Percentiles rank a stretch among this genome's conserved stretches.
These are phyloP conservation scores for Parnassius smintheus DNA, from an alignment of 2,888 invertebrate species.

Conservation along the genomic window DNA sequence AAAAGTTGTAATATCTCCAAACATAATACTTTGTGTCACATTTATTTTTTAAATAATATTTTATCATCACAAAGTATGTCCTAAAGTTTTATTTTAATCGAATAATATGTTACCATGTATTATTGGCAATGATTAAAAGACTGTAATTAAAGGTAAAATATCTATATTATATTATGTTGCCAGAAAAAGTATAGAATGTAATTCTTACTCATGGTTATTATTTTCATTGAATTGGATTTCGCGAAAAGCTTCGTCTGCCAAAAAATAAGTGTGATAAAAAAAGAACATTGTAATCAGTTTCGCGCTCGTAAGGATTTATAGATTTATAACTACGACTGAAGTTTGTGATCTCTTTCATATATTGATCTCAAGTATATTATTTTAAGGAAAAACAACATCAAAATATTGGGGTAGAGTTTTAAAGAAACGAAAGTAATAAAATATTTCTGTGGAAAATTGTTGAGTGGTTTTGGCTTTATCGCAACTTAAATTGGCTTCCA, in stretches of 20 bases:
- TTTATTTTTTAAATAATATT: conserved; percentile 24
- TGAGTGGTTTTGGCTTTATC: conserved; percentile 5
- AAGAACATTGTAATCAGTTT: conserved; percentile 23
- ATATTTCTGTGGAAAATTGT: background rate
- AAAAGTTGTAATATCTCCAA: conserved; percentile 1
- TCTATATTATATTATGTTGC: conserved; percentile 9
- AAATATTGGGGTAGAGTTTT: conserved; percentile 8
- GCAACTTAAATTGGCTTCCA: conserved; percentile 13
- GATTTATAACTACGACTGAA: conserved; percentile 56
- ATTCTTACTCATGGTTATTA: conserved; percentile 17
- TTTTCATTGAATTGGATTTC: conserved; percentile 22
- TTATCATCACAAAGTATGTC: conserved; percentile 23
- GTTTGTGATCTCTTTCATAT: conserved; percentile 67
- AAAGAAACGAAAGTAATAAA: conserved; percentile 3
- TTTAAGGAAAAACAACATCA: conserved; percentile 32
- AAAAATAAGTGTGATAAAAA: conserved; percentile 43
- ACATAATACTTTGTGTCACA: conserved; percentile 22
- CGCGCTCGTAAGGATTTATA: conserved; percentile 26
- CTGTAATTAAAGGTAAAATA: conserved; percentile 20
- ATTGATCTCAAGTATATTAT: conserved; percentile 70
- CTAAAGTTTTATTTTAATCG: conserved; percentile 15
- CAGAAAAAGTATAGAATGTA: conserved; percentile 16
- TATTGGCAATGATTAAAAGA: conserved; percentile 26
- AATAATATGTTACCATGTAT: conserved; percentile 25
- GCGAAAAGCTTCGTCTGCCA: conserved; percentile 40